Conservation (phyloP, 2,888 invertebrate species). For the Megaustenia siamemsis region DNA sequence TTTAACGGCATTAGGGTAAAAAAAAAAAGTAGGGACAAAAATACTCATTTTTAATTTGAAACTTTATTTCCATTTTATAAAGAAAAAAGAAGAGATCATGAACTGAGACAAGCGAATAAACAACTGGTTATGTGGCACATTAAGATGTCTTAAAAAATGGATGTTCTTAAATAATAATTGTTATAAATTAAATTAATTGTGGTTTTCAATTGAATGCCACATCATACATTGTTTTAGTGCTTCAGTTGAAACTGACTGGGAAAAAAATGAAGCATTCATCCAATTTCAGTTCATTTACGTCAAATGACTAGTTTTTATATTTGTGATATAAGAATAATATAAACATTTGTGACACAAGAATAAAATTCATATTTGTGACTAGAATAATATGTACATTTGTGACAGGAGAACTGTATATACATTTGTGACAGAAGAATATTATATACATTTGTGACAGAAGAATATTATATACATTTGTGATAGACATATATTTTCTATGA, state of each 20-base stretch:
- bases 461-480: neutral
- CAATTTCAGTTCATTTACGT: neutral
- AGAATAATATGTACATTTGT: neutral
- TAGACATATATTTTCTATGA: neutral
- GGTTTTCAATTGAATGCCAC: neutral
- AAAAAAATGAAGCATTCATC: too few relatives aligned
- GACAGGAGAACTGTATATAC: neutral
- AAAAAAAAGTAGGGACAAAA: neutral
- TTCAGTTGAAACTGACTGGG: neutral
- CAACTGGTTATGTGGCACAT: neutral
- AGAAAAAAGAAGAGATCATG: neutral
- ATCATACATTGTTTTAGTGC: neutral
- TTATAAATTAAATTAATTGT: neutral
- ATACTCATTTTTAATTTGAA: neutral
- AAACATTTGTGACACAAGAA: neutral
- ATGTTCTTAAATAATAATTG: neutral
- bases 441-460: neutral
- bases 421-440: neutral
- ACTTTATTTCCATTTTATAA: slow-evolving; percentile 1
- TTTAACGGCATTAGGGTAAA: too few relatives aligned
- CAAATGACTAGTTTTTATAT: neutral
- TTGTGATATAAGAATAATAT: neutral
- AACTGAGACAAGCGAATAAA: neutral
- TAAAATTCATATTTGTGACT: neutral
- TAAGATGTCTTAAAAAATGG: neutral